phyloP scores from a whole-genome alignment of 2,797 vertebrate species.

The Carduelis carduelis region DNA sequence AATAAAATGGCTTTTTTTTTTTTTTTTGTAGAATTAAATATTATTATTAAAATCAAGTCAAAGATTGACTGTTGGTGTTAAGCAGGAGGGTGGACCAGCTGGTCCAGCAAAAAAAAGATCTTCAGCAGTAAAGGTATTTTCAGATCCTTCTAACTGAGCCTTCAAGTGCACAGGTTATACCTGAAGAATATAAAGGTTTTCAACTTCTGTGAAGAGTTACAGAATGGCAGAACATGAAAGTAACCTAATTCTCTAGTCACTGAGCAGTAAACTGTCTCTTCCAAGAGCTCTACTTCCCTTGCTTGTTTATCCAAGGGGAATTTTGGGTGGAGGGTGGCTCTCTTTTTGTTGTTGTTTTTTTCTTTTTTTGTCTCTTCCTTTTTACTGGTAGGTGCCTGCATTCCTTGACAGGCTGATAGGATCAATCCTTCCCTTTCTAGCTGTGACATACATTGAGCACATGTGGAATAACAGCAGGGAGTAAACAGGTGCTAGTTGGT shows the following conservation, averaged over 20 bases:
- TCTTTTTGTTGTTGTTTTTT: not conserved
- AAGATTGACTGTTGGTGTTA: slow-evolving; percentile 75
- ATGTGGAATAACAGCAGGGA: not conserved
- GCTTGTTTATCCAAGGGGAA: not conserved
- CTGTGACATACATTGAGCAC: not conserved
- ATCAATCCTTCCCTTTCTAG: not conserved
- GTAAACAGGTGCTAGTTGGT: not conserved
- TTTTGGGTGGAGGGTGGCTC: not conserved
- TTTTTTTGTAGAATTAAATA: slow-evolving; percentile 77
- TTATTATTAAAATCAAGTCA: slow-evolving; percentile 74
- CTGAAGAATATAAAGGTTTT: slow-evolving; percentile 7
- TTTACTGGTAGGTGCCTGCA: not conserved
- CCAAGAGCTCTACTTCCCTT: not conserved
- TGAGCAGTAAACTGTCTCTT: not conserved
- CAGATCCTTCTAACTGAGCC: not conserved
- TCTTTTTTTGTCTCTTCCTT: not conserved
- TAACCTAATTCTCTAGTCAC: not conserved
- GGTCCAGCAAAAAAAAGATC: slow-evolving; percentile 29
- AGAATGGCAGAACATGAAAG: not conserved
- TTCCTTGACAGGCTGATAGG: not conserved
- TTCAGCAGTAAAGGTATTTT: slow-evolving; percentile 36
- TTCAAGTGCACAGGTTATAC: not conserved
- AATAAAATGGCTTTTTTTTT: slow-evolving; percentile 68
- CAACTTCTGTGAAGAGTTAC: not conserved
- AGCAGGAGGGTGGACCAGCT: slow-evolving; percentile 51